Percentiles rank a stretch among this genome's conserved stretches.
These are phyloP conservation scores for Drosophila neonasuta DNA, from an alignment of 2,888 invertebrate species.

Conservation along the genomic window DNA sequence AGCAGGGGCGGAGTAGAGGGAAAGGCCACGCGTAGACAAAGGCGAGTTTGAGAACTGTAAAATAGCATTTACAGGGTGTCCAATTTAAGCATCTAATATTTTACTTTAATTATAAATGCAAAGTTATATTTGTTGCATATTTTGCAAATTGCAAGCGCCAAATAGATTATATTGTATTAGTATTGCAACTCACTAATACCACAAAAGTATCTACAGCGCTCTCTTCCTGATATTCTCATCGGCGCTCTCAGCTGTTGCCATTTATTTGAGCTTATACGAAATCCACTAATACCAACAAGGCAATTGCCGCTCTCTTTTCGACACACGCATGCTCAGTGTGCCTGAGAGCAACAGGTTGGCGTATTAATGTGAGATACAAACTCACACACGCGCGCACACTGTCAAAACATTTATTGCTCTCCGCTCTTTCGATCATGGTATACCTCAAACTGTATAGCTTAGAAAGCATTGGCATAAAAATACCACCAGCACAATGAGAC, in stretches of 20 bases:
- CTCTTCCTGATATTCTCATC: not conserved
- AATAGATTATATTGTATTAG: not conserved
- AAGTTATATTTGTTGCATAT: not conserved
- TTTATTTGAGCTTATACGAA: not conserved
- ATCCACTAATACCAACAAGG: not conserved
- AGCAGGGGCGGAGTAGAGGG: not conserved
- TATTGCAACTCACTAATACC: not conserved
- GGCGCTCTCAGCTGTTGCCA: not conserved
- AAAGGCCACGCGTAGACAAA: not conserved
- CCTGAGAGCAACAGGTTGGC: not conserved
- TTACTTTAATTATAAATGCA: not conserved
- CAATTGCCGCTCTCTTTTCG: not conserved
- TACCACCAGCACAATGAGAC: not conserved
- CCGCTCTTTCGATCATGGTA: not conserved
- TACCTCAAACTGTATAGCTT: not conserved
- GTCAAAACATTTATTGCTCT: not conserved
- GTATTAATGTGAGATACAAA: not conserved
- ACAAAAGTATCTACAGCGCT: not conserved
- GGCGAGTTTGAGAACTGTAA: not conserved
- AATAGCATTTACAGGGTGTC: constrained; percentile 20
- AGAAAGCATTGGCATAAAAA: not conserved
- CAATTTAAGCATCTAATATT: not conserved
- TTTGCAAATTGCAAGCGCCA: not conserved
- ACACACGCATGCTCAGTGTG: not conserved
- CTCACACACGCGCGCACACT: not conserved